Evolutionary conservation across 2,888 invertebrate species (phyloP).

Genomic region (Tholera decimalis): DNA sequence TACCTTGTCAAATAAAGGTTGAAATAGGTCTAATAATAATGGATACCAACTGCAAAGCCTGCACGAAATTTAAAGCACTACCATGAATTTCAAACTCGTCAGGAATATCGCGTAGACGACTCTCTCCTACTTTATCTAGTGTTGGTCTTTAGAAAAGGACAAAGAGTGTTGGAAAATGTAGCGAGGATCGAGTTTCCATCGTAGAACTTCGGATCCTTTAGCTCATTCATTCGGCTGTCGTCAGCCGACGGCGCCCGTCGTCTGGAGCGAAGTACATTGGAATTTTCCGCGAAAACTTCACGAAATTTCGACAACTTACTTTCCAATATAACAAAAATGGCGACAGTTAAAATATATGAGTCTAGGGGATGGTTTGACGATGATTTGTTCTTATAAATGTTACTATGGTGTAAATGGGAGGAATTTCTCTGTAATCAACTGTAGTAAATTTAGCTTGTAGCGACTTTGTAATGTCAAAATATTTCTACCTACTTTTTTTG

Average conservation of each 20-base stretch:
- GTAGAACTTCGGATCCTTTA: conserved; percentile 60
- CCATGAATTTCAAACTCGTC: conserved; percentile 54
- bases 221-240: conserved; percentile 75
- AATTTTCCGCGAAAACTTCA: conserved; percentile 73
- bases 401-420: neutral
- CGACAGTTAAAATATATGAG: conserved; percentile 56
- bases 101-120: conserved; percentile 40
- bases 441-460: neutral
- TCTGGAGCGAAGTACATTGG: conserved; percentile 63
- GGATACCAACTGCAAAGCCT: conserved; percentile 52
- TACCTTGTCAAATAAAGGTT: conserved; percentile 66
- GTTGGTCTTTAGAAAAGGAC: conserved; percentile 53
- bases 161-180: conserved; percentile 44
- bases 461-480: neutral
- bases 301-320: conserved; percentile 68
- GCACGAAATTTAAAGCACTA: conserved; percentile 43
- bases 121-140: conserved; percentile 50
- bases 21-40: conserved; percentile 68
- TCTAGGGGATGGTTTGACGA: conserved; percentile 22
- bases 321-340: conserved; percentile 58
- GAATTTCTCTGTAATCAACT: neutral
- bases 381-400: conserved; percentile 29
- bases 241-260: conserved; percentile 71
- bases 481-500: too few relatives aligned
- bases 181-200: conserved; percentile 61